Evolutionary conservation across 2,113 vertebrate genomes (phyloP).

Genomic region (Plecturocebus donacophilus): DNA sequence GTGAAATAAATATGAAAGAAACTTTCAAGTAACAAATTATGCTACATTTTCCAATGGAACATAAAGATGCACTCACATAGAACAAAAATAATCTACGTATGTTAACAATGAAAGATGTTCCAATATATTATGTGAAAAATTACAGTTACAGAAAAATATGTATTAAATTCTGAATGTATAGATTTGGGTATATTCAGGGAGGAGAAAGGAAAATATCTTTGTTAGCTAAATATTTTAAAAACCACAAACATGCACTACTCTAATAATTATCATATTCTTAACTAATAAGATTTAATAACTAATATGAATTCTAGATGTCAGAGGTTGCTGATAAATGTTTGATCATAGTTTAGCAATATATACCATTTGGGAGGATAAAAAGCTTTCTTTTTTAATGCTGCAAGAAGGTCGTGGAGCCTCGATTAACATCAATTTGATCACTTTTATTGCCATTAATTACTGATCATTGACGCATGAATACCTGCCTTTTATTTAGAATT

Average conservation of each 20-base stretch:
- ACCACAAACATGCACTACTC: not conserved
- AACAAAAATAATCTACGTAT: not conserved
- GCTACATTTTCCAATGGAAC: not conserved
- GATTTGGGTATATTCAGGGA: not conserved
- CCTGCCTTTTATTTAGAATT: conserved; percentile 7
- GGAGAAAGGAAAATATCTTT: not conserved
- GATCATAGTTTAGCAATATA: not conserved
- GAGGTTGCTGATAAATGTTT: conserved; percentile 46
- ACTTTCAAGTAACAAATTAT: not conserved
- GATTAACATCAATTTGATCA: conserved; percentile 12
- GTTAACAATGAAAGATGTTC: not conserved
- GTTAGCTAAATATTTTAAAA: not conserved
- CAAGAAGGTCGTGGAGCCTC: not conserved
- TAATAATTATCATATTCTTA: not conserved
- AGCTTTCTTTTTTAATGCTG: not conserved
- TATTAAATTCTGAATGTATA: not conserved
- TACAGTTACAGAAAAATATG: not conserved
- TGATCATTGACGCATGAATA: conserved; percentile 25
- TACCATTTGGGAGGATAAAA: conserved; percentile 17
- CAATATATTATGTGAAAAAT: not conserved
- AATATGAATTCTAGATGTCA: conserved; percentile 3
- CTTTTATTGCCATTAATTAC: not conserved
- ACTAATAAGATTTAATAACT: not conserved
- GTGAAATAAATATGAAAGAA: not conserved
- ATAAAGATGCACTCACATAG: not conserved